Conservation (phyloP, 2,888 invertebrate genomes). For the Diarsia brunnea region DNA sequence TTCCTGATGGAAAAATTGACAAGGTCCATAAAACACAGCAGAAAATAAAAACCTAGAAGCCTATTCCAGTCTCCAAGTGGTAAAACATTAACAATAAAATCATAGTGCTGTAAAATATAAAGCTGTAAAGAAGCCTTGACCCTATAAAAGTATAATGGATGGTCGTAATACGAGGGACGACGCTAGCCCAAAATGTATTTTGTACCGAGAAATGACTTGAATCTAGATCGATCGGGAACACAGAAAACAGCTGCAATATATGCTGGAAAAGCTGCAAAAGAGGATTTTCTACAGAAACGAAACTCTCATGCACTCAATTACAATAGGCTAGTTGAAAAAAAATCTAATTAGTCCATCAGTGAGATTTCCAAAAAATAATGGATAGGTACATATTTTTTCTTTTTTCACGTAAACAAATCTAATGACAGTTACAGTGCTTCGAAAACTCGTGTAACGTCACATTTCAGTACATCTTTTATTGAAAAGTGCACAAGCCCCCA, state of each 20-base stretch:
- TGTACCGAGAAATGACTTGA: not conserved
- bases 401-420: too few relatives aligned
- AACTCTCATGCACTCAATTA: too few relatives aligned
- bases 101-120: not conserved
- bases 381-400: too few relatives aligned
- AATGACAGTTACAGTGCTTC: too few relatives aligned
- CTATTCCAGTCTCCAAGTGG: not conserved
- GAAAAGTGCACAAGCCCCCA: too few relatives aligned
- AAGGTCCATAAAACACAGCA: not conserved
- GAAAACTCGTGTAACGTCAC: too few relatives aligned
- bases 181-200: slow-evolving; percentile 22
- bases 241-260: not conserved
- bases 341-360: too few relatives aligned
- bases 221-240: not conserved
- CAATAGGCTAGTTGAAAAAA: too few relatives aligned
- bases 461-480: too few relatives aligned
- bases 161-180: slow-evolving; percentile 11
- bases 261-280: not conserved
- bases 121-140: not conserved
- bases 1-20: not conserved
- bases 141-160: slow-evolving; percentile 30
- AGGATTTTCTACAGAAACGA: not conserved
- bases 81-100: not conserved
- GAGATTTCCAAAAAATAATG: too few relatives aligned
- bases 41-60: not conserved